Base-by-base conservation (phyloP, 2,888 invertebrate species). In the Acrobasis repandana region DNA sequence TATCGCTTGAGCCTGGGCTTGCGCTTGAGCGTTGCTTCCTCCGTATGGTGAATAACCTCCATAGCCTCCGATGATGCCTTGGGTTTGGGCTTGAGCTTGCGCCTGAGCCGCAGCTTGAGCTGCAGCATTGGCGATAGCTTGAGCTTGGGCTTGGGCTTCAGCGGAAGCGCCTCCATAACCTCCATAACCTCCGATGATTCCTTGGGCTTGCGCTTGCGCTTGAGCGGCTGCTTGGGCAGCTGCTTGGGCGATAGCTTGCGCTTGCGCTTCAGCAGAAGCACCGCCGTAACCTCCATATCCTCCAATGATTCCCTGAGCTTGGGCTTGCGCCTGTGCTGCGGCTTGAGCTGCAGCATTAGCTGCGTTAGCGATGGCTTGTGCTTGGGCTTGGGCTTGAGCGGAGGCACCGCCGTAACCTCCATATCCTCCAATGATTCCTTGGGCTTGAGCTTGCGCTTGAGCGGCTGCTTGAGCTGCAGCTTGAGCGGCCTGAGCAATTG, bases 331-430 rank as follows among this genome's bases (percentile, higher is more conserved):
- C 16, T 56, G 46, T 14, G 62, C 59, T 6, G 48, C n/a, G 9
- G 59, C 20, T 47, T 67, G 68, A 36, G 67, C 71, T 65, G 63
- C 67, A 64, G 57, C 34, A 48, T 33, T 63, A 64, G 57, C 34
- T 28, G 67, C 73, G 63, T 63, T 67, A 63, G 57, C 34, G n/a
- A 4, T n/a, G 14, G 43, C 43, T n/a, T 63, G 46, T 15, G 66
- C 64, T 2, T 62, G 60, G 10, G 66, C 62, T 46, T 59, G 56
- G 3, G 59, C 62, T 33, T 56, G 46, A 63, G 57, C 34, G n/a
- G 11, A 43, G 14, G 43, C 43, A 6, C 43, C n/a, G 43, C 28
- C 28, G 28, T 28, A 28, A 6, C 28, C 28, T 28, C 28, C 28
- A 6, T 28, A 28, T 28, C 28, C 28, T 28, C 28, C 28, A 28